Conservation (phyloP, 2,888 invertebrate genomes). For the Sesamia inferens region DNA sequence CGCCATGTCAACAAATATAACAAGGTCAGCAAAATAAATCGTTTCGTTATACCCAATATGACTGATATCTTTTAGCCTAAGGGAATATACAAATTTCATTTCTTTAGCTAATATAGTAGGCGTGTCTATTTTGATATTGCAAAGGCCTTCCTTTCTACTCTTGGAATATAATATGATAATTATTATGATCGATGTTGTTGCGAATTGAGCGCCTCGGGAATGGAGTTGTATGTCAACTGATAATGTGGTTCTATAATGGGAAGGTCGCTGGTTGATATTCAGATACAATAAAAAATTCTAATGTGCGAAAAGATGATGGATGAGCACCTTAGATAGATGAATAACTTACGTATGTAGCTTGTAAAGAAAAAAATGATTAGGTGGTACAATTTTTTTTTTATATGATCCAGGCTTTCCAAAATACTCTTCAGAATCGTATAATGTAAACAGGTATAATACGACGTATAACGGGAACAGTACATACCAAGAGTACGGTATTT, state of each 20-base stretch:
- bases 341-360: background rate
- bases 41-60: constrained; percentile 36
- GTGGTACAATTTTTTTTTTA: background rate
- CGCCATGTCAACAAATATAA: constrained; percentile 31
- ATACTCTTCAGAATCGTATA: background rate
- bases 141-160: constrained; percentile 48
- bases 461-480: too few relatives aligned
- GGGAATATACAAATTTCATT: constrained; percentile 36
- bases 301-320: constrained; percentile 17
- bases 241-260: constrained; percentile 43
- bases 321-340: background rate
- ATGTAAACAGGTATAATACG: background rate
- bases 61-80: constrained; percentile 41
- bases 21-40: constrained; percentile 42
- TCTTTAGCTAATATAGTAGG: constrained; percentile 22
- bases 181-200: constrained; percentile 57
- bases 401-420: background rate
- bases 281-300: constrained; percentile 4
- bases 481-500: too few relatives aligned
- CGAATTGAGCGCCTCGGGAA: constrained; percentile 47
- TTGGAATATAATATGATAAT: constrained; percentile 47
- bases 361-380: too few relatives aligned
- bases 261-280: constrained; percentile 43
- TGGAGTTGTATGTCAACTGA: constrained; percentile 45
- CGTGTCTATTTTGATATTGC: constrained; percentile 32